phyloP scores from a whole-genome alignment of 1,140 invertebrate genomes.

The Aricia agestis region DNA sequence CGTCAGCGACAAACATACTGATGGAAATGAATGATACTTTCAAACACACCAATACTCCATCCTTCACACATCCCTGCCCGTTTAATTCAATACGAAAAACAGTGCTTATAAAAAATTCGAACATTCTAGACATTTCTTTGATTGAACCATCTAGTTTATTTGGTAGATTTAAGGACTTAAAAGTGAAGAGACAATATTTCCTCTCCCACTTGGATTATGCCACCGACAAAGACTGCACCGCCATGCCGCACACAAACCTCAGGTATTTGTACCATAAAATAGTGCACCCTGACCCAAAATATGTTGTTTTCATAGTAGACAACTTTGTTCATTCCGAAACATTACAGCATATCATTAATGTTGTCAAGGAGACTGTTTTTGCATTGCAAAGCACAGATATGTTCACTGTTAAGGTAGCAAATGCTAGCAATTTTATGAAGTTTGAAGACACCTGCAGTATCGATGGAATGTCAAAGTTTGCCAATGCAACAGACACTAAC shows the following conservation, averaged over 20 bases:
- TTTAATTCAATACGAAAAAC: constrained; percentile 69
- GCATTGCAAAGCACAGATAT: constrained; percentile 56
- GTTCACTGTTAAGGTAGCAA: constrained; percentile 61
- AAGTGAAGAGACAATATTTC: constrained; percentile 71
- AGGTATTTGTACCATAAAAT: constrained; percentile 67
- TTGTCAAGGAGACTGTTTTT: constrained; percentile 60
- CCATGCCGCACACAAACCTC: constrained; percentile 59
- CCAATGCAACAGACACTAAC: constrained; percentile 67
- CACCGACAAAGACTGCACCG: constrained; percentile 65
- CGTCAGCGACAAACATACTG: constrained; percentile 58
- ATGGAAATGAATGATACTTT: constrained; percentile 59
- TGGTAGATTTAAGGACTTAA: constrained; percentile 64
- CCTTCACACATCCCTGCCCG: constrained; percentile 71
- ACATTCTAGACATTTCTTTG: constrained; percentile 47
- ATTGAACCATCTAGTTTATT: constrained; percentile 49
- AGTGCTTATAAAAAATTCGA: constrained; percentile 59
- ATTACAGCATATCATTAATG: constrained; percentile 56
- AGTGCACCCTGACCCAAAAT: constrained; percentile 64
- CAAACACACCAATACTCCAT: constrained; percentile 51
- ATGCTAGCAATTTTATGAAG: constrained; percentile 61
- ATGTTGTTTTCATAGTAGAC: constrained; percentile 65
- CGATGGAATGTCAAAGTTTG: constrained; percentile 54
- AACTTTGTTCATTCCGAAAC: constrained; percentile 53
- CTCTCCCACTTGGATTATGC: constrained; percentile 67
- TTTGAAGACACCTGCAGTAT: constrained; percentile 62